These are phyloP conservation scores for Emydoidea blandingii DNA, from an alignment of 2,797 vertebrate genomes.

Conservation along the genomic window DNA sequence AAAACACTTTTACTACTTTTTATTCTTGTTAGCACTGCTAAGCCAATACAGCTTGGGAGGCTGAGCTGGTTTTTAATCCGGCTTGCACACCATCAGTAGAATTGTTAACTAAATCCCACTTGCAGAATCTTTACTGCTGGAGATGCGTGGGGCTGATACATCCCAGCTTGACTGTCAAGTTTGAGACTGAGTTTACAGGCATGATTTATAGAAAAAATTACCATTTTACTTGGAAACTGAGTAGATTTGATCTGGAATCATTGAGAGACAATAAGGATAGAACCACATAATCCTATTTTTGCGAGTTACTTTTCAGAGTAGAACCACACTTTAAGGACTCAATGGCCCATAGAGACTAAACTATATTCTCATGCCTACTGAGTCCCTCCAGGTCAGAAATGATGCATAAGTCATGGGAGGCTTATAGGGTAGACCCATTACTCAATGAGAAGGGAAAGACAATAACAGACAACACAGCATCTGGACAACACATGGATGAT, in stretches of 20 bases:
- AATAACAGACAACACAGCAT: neutral
- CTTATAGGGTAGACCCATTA: neutral
- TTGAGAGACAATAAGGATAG: neutral
- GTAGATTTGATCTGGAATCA: neutral
- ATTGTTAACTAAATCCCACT: neutral
- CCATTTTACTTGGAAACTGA: neutral
- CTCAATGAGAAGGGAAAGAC: neutral
- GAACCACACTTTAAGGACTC: neutral
- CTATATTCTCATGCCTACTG: neutral
- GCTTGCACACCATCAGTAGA: conserved; percentile 25
- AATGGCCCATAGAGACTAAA: neutral
- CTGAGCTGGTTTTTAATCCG: neutral
- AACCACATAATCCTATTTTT: neutral
- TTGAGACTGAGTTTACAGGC: neutral
- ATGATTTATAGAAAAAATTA: neutral
- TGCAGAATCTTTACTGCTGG: neutral
- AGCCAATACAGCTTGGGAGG: neutral
- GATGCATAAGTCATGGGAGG: neutral
- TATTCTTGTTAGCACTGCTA: conserved; percentile 28
- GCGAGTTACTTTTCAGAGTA: neutral
- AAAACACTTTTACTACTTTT: conserved; percentile 56
- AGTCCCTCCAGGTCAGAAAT: neutral
- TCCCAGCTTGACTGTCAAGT: neutral
- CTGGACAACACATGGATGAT: neutral
- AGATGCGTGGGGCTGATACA: neutral